phyloP scores from a whole-genome alignment of 2,797 vertebrate genomes.

The Meda fulgida region DNA sequence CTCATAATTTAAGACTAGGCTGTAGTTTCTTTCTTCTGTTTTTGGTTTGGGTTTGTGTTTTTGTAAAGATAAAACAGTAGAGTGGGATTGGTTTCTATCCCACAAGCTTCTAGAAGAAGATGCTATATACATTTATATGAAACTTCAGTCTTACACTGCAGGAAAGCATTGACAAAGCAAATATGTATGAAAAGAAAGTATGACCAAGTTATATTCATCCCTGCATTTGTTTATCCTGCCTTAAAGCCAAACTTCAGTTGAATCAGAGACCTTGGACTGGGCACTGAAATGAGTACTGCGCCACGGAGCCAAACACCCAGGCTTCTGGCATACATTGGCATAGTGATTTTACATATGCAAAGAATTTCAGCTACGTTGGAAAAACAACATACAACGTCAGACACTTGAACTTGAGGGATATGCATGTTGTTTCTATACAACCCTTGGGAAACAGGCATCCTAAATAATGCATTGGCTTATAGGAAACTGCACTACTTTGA shows the following conservation, averaged over 20 bases:
- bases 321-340: neutral
- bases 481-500: constrained; percentile 1
- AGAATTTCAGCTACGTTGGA: neutral
- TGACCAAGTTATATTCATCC: constrained; percentile 1
- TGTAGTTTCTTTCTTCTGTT: neutral
- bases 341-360: neutral
- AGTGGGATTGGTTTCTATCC: constrained; percentile 18
- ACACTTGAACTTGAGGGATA: neutral
- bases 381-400: constrained; percentile 14
- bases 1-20: neutral
- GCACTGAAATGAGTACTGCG: neutral
- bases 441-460: neutral
- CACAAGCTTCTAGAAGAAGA: neutral
- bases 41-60: neutral
- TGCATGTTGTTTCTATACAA: neutral
- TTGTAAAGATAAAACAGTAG: neutral
- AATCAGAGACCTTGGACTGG: neutral
- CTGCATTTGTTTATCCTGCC: constrained; percentile 8
- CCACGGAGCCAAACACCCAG: neutral
- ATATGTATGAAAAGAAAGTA: neutral
- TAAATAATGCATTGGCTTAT: constrained; percentile 42
- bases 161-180: constrained; percentile 4
- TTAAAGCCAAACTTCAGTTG: neutral
- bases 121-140: constrained; percentile 19
- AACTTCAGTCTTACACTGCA: neutral